phyloP scores from a whole-genome alignment of 2,113 vertebrate species.

The Phasianus colchicus region DNA sequence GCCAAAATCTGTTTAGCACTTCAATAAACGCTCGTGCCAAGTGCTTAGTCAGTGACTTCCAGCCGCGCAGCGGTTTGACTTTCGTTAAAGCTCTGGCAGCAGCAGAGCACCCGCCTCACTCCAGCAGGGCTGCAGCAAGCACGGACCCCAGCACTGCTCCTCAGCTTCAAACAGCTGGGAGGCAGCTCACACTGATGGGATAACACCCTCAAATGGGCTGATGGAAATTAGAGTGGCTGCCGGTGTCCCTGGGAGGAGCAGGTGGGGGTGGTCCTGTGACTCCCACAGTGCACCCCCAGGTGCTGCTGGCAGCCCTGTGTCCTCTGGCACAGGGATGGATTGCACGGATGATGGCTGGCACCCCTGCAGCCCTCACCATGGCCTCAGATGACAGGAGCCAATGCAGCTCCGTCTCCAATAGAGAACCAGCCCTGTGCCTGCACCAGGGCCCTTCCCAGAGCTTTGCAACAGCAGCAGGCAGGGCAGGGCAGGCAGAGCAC shows the following conservation, averaged over 20 bases:
- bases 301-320: background rate
- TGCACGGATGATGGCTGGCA: background rate
- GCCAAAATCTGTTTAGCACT: conserved; percentile 66
- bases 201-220: background rate
- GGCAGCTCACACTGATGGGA: background rate
- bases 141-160: fast-evolving
- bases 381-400: background rate
- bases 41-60: conserved; percentile 68
- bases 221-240: background rate
- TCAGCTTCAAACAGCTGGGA: background rate
- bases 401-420: fast-evolving
- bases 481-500: background rate
- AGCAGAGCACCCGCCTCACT: background rate
- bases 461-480: background rate
- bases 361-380: background rate
- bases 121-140: background rate
- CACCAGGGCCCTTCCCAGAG: background rate
- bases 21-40: conserved; percentile 46
- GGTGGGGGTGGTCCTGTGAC: fast-evolving
- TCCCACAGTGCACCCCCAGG: background rate
- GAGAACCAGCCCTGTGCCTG: background rate
- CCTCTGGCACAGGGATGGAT: background rate
- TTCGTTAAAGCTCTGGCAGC: conserved; percentile 39
- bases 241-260: background rate
- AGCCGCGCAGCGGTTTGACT: conserved; percentile 55